Evolutionary conservation across 2,113 vertebrate species (phyloP).

Genomic region (Smithornis capensis): DNA sequence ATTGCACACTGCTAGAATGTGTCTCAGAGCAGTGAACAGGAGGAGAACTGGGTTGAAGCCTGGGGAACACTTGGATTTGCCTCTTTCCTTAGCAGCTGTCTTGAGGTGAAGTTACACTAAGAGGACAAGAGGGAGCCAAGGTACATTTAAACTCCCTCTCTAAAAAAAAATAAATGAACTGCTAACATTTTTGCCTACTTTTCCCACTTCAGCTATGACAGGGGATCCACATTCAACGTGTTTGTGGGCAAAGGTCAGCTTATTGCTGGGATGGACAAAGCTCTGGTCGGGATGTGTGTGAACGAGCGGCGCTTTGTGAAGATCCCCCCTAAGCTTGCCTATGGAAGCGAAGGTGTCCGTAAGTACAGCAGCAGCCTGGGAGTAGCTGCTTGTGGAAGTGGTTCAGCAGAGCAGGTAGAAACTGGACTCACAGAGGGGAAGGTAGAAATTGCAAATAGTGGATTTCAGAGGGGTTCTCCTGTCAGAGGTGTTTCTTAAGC

Average conservation of each 20-base stretch:
- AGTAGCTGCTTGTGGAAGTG: background rate
- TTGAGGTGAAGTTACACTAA: fast-evolving
- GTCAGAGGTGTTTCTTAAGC: background rate
- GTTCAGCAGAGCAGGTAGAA: background rate
- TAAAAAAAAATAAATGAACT: background rate
- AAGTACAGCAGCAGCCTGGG: background rate
- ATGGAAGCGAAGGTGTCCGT: conserved; percentile 88
- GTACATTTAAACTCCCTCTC: background rate
- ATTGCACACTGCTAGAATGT: background rate
- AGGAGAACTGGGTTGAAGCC: background rate
- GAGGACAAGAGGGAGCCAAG: background rate
- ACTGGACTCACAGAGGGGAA: background rate
- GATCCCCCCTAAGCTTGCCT: conserved; percentile 89
- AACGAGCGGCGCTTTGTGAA: conserved; percentile 90
- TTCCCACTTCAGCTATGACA: conserved; percentile 84
- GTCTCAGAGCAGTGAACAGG: background rate
- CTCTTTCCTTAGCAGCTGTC: background rate
- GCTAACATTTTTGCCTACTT: background rate
- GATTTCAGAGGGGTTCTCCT: background rate
- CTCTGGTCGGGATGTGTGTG: conserved; percentile 93
- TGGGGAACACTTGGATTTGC: background rate
- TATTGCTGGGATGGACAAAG: conserved; percentile 95
- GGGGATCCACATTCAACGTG: conserved; percentile 91
- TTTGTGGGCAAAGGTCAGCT: conserved; percentile 92
- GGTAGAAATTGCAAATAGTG: background rate